phyloP scores from a whole-genome alignment of 2,888 invertebrate genomes.

The Pammene fasciana region DNA sequence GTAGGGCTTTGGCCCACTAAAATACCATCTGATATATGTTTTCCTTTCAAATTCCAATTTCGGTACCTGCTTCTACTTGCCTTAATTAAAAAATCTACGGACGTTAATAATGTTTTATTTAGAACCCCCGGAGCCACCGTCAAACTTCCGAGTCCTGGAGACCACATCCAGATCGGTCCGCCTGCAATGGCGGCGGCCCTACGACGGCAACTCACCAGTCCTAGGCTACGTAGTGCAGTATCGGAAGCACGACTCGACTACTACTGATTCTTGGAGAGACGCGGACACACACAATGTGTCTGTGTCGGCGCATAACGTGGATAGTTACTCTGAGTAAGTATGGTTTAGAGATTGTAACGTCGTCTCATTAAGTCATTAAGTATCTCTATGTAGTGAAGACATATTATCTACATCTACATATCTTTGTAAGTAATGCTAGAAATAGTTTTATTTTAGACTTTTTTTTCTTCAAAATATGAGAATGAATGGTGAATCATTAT shows the following conservation, averaged over 20 bases:
- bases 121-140: constrained; percentile 90
- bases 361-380: no score
- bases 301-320: constrained; percentile 64
- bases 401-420: no score
- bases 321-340: constrained; percentile 72
- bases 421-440: no score
- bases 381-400: no score
- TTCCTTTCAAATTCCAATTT: no score
- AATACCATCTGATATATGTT: no score
- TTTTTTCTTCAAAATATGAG: no score
- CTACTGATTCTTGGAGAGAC: constrained; percentile 82
- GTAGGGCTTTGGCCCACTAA: no score
- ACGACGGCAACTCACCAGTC: constrained; percentile 91
- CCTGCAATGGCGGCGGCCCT: constrained; percentile 87
- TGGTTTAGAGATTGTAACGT: no score
- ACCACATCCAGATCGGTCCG: constrained; percentile 85
- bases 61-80: no score
- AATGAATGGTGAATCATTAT: no score
- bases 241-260: constrained; percentile 81
- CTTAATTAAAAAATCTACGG: background rate
- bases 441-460: no score
- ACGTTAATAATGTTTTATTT: constrained; percentile 34
- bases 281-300: constrained; percentile 84
- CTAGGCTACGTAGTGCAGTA: constrained; percentile 90
- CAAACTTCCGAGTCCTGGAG: constrained; percentile 85